Percentiles rank a stretch among this genome's conserved stretches.
Evolutionary conservation across 2,888 invertebrate genomes (phyloP).

Genomic region (Pyrochroa serraticornis): DNA sequence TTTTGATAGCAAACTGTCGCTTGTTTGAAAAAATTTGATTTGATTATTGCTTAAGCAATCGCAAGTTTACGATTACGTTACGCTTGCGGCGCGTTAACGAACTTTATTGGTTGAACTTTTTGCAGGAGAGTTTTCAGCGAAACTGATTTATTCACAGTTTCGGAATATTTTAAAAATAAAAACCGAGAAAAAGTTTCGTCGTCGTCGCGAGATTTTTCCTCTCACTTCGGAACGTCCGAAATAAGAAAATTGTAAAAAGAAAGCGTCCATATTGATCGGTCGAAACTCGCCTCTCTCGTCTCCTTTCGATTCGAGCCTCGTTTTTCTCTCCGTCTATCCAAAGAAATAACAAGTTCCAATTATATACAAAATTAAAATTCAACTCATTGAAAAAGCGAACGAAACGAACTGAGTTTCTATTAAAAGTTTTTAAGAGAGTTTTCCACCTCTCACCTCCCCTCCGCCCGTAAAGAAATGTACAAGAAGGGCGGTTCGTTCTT

Average conservation of each 20-base stretch:
- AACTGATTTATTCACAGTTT: too few species aligned
- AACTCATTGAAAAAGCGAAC: slow-evolving; percentile 59
- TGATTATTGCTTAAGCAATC: too few species aligned
- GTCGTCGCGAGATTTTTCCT: too few species aligned
- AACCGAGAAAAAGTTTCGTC: too few species aligned
- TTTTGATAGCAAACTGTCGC: too few species aligned
- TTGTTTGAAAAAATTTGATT: too few species aligned
- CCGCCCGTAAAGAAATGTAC: slow-evolving; percentile 48
- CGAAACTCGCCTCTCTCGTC: slow-evolving; percentile 15
- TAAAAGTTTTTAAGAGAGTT: slow-evolving; percentile 58
- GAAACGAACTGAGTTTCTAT: slow-evolving; percentile 55
- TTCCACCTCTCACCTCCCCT: slow-evolving; percentile 31
- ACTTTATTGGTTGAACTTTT: too few species aligned
- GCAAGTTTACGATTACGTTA: too few species aligned
- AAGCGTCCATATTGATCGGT: slow-evolving; percentile 18
- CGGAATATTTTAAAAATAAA: too few species aligned
- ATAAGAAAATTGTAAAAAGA: slow-evolving; percentile 24
- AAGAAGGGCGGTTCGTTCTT: slow-evolving; percentile 38
- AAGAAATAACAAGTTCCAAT: slow-evolving; percentile 57
- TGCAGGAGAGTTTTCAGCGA: too few species aligned
- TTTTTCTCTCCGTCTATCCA: slow-evolving; percentile 46
- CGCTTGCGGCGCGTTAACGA: too few species aligned
- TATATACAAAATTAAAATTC: slow-evolving; percentile 59
- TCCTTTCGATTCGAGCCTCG: slow-evolving; percentile 30
- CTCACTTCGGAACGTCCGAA: slow-evolving; percentile 3